Evolutionary conservation across 2,113 vertebrate species (phyloP).

Genomic region (Nicator chloris): DNA sequence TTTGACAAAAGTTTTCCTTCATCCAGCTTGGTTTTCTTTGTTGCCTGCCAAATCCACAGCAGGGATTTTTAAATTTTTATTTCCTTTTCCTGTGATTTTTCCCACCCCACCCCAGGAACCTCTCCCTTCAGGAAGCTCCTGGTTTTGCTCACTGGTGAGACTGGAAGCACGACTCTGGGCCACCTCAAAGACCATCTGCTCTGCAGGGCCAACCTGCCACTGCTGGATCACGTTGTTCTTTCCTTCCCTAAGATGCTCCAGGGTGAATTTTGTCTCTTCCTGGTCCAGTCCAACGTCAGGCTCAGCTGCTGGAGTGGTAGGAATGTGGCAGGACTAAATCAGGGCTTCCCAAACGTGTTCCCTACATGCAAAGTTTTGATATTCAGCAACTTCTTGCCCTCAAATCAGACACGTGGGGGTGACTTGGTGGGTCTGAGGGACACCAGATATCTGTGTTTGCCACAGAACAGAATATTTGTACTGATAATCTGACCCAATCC

Average conservation of each 20-base stretch:
- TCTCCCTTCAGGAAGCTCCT: background rate
- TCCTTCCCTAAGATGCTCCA: background rate
- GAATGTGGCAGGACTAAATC: background rate
- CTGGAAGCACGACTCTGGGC: background rate
- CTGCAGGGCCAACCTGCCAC: background rate
- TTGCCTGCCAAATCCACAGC: background rate
- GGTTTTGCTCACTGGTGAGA: background rate
- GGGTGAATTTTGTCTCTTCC: background rate
- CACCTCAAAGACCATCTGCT: background rate
- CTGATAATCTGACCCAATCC: background rate
- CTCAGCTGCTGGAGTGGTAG: background rate
- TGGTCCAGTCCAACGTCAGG: background rate
- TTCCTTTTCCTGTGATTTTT: background rate
- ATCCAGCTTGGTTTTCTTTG: background rate
- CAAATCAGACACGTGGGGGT: accelerated
- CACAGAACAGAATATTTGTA: background rate
- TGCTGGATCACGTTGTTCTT: background rate
- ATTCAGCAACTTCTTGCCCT: background rate
- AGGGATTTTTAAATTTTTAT: background rate
- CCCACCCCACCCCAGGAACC: background rate
- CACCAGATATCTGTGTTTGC: background rate
- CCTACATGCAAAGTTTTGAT: background rate
- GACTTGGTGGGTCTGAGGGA: background rate
- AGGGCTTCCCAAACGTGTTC: background rate
- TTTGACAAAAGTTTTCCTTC: background rate